Conservation (phyloP, 1,140 invertebrate species). For the Heliconius hermathena region DNA sequence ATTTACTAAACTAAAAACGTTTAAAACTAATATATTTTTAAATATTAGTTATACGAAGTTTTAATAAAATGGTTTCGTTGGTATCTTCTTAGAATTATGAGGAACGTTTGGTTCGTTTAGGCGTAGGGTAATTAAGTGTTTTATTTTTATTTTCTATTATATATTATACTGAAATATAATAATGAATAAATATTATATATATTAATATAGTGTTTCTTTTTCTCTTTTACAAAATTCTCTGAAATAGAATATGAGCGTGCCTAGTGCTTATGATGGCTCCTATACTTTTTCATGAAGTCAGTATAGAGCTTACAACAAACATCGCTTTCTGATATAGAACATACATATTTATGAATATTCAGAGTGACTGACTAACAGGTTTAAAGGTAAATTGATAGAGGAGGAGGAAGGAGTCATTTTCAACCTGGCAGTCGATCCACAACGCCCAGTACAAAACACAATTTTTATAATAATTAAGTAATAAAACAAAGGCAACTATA, state of each 20-base stretch:
- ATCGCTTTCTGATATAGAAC: too few relatives aligned
- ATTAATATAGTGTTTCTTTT: too few relatives aligned
- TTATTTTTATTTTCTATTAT: background rate
- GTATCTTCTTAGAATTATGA: background rate
- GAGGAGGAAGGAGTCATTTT: too few relatives aligned
- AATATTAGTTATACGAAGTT: conserved; percentile 3
- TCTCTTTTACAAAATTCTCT: too few relatives aligned
- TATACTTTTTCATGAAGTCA: background rate
- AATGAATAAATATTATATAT: background rate
- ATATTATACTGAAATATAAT: background rate
- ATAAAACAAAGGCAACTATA: conserved; percentile 3
- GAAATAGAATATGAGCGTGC: background rate
- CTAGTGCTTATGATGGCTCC: too few relatives aligned
- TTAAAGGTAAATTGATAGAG: too few relatives aligned
- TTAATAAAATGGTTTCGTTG: conserved; percentile 13
- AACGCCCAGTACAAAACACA: background rate
- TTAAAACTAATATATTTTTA: conserved; percentile 32
- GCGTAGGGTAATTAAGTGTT: background rate
- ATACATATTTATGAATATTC: too few relatives aligned
- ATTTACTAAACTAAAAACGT: conserved; percentile 44
- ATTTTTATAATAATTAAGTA: background rate
- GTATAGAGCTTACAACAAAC: background rate
- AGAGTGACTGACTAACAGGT: too few relatives aligned
- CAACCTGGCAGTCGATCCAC: too few relatives aligned
- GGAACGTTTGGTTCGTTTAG: background rate